Evolutionary conservation across 1,140 invertebrate genomes (phyloP).

Genomic region (Pseudomyrmex pallidus): DNA sequence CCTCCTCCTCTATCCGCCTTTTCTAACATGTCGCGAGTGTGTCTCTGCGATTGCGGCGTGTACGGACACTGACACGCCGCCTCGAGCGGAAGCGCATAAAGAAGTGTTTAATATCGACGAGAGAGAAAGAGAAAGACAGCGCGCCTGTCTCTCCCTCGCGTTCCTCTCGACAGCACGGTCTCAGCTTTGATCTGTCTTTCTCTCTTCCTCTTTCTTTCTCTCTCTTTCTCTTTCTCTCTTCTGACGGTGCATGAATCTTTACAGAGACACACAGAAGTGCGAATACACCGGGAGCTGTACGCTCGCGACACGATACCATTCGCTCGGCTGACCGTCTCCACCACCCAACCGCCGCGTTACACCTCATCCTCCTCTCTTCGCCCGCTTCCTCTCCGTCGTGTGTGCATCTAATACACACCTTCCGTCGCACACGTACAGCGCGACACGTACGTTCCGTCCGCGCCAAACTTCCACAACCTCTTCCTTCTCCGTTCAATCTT

Average conservation of each 20-base stretch:
- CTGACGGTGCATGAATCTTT: slow-evolving; percentile 40
- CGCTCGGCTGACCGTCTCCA: slow-evolving; percentile 30
- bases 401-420: slow-evolving; percentile 25
- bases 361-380: slow-evolving; percentile 18
- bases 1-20: slow-evolving; percentile 17
- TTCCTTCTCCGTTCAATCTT: background rate
- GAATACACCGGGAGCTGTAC: slow-evolving; percentile 3
- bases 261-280: background rate
- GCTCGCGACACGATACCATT: slow-evolving; percentile 44
- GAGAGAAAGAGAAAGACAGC: background rate
- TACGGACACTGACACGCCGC: slow-evolving; percentile 53
- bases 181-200: background rate
- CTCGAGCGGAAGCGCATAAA: slow-evolving; percentile 55
- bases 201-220: background rate
- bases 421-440: background rate
- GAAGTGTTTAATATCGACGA: slow-evolving; percentile 56
- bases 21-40: slow-evolving; percentile 58
- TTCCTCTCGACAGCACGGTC: background rate
- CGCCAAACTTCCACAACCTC: slow-evolving; percentile 12
- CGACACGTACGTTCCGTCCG: slow-evolving; percentile 1
- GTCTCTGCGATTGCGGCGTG: slow-evolving; percentile 51
- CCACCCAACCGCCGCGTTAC: slow-evolving; percentile 51
- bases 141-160: background rate
- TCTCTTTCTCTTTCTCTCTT: background rate
- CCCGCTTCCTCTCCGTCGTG: slow-evolving; percentile 15